Conservation (phyloP, 2,888 invertebrate genomes). For the Latrodectus elegans region DNA sequence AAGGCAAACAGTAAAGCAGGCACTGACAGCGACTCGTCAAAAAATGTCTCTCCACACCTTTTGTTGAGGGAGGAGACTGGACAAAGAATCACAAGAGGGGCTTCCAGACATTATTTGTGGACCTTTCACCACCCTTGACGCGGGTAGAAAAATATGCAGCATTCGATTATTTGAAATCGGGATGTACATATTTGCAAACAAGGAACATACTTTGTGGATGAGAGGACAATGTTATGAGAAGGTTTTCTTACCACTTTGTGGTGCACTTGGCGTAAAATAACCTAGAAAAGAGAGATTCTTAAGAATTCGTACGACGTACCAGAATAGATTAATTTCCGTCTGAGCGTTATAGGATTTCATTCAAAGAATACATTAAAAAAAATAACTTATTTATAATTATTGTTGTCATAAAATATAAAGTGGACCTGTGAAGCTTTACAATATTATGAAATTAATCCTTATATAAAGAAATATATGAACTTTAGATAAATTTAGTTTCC, state of each 20-base stretch:
- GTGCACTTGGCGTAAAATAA: too few species aligned
- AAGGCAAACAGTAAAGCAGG: conserved; percentile 28
- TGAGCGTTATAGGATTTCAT: too few species aligned
- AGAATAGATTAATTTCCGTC: too few species aligned
- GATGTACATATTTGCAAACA: background rate
- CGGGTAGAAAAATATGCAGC: conserved; percentile 9
- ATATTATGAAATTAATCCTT: too few species aligned
- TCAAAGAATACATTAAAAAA: too few species aligned
- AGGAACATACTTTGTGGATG: conserved; percentile 2
- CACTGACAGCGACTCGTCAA: conserved; percentile 41
- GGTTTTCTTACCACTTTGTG: background rate
- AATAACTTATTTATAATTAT: too few species aligned
- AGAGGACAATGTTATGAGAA: background rate
- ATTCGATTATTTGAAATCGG: background rate
- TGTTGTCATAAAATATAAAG: too few species aligned
- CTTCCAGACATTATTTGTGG: background rate
- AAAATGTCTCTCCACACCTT: conserved; percentile 6
- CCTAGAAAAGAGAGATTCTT: too few species aligned
- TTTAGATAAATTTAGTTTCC: too few species aligned
- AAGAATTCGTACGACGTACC: too few species aligned
- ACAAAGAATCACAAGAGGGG: background rate
- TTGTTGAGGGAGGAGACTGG: background rate
- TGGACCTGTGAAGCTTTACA: too few species aligned
- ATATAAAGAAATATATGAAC: too few species aligned
- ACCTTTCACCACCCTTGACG: conserved; percentile 28